Evolutionary conservation across 2,888 invertebrate species (phyloP), one percentile per base, ranked within the genome.

Genomic region (Polydrusus tereticollis): DNA sequence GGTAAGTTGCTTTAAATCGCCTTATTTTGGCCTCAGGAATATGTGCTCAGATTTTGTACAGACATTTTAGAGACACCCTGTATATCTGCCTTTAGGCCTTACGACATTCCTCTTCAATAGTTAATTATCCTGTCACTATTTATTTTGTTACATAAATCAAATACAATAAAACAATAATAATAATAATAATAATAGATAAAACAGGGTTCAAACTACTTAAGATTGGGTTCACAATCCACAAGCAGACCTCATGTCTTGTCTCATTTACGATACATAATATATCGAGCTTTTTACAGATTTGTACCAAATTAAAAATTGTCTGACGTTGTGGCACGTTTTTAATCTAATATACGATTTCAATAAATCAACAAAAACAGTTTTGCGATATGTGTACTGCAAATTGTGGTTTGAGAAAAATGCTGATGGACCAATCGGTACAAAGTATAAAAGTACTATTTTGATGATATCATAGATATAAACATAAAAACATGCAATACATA

Each of bases 211-310:
- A 55, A 14, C 52, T 52, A 29, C 52, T 55, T 29, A 16, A 55
- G 52, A 55, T 55, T n/a, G 18, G 52, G 52, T 55, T 55, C 18
- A 55, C 52, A 21, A 43, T 12, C 14, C 60, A 60, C 60, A 38
- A 43, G 29, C 26, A 60, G 60, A 60, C 60, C 60, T 26, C 60
- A 60, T 60, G 60, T 41, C 60, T 60, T 45, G 23, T 29, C 26
- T 23, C 7, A 3, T 14, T 52, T 26, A 52, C 14, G 14, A n/a
- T 26, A 7, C 1, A 20, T 20, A 45, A 21, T 45, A 45, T 20
- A 12, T 43, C 1, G n/a, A n/a, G 7, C 12, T 47, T 52, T 52
- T 52, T 26, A 52, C 26, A 8, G 12, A 26, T 5, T 26, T 52
- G n/a, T 14, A 23, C n/a, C n/a, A 50, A 21, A 45, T 20, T 45